phyloP scores from a whole-genome alignment of 2,113 vertebrate species.

The Oophaga pumilio region DNA sequence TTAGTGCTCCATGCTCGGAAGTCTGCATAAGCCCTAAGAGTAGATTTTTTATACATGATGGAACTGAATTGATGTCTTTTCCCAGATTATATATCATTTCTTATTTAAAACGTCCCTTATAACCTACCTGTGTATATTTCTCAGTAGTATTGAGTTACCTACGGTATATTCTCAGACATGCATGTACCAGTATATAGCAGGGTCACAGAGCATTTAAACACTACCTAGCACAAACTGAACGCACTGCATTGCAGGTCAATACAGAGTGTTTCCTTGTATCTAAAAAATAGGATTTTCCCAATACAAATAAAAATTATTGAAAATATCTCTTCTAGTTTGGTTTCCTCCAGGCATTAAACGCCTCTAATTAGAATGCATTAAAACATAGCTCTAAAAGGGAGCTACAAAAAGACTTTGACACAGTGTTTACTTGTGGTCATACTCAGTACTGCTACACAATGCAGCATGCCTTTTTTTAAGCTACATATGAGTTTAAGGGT shows the following conservation, averaged over 20 bases:
- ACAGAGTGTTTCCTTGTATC: conserved; percentile 38
- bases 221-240: conserved; percentile 34
- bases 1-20: no score
- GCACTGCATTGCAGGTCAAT: conserved; percentile 36
- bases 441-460: conserved; percentile 48
- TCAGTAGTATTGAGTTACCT: conserved; percentile 13
- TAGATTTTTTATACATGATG: conserved; percentile 1
- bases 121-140: conserved; percentile 30
- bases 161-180: conserved; percentile 29
- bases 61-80: background rate
- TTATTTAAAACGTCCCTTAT: background rate
- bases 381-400: conserved; percentile 13
- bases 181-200: conserved; percentile 35
- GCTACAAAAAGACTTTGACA: conserved; percentile 50
- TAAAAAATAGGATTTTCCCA: conserved; percentile 35
- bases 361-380: background rate
- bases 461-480: conserved; percentile 46
- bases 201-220: conserved; percentile 18
- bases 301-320: conserved; percentile 24
- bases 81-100: background rate
- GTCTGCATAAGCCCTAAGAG: no score
- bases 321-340: conserved; percentile 41
- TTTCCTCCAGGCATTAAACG: conserved; percentile 12
- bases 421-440: conserved; percentile 53
- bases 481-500: conserved; percentile 31